phyloP scores from a whole-genome alignment of 2,797 vertebrate genomes.

The Serranus cabrilla region DNA sequence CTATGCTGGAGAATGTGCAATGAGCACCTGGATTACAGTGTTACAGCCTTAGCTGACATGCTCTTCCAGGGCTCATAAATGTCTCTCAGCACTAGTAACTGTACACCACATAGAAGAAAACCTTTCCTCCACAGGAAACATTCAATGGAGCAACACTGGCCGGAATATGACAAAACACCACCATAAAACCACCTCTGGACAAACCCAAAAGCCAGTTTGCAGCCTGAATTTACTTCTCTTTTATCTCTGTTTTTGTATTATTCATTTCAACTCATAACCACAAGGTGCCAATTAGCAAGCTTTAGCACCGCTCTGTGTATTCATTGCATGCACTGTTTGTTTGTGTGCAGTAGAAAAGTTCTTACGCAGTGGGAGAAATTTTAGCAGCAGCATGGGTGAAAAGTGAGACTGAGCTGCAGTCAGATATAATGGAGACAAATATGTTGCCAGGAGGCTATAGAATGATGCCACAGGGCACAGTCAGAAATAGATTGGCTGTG shows the following conservation, averaged over 20 bases:
- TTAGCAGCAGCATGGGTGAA: slow-evolving; percentile 6
- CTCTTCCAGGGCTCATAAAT: slow-evolving; percentile 18
- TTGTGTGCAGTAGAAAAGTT: slow-evolving; percentile 15
- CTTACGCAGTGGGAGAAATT: not conserved
- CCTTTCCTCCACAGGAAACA: slow-evolving; percentile 46
- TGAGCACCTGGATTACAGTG: not conserved
- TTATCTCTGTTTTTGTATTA: slow-evolving; percentile 8
- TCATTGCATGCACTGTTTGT: slow-evolving; percentile 1
- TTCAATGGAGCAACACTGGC: slow-evolving; percentile 49
- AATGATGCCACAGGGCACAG: slow-evolving; percentile 10
- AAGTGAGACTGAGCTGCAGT: slow-evolving; percentile 31
- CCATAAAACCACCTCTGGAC: slow-evolving; percentile 25
- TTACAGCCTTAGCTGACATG: slow-evolving; percentile 1
- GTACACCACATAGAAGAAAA: slow-evolving; percentile 9
- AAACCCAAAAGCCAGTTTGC: slow-evolving; percentile 23
- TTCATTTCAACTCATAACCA: slow-evolving; percentile 15
- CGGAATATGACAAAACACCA: slow-evolving; percentile 34
- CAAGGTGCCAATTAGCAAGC: slow-evolving; percentile 28
- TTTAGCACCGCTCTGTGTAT: slow-evolving; percentile 11
- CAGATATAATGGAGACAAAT: slow-evolving; percentile 56
- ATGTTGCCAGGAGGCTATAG: slow-evolving; percentile 12
- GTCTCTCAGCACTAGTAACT: slow-evolving; percentile 43
- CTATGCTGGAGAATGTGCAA: not conserved
- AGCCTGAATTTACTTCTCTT: slow-evolving; percentile 26
- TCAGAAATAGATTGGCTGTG: slow-evolving; percentile 32